Conservation (phyloP, 2,888 invertebrate genomes). For the Cyrtodaria siliqua region DNA sequence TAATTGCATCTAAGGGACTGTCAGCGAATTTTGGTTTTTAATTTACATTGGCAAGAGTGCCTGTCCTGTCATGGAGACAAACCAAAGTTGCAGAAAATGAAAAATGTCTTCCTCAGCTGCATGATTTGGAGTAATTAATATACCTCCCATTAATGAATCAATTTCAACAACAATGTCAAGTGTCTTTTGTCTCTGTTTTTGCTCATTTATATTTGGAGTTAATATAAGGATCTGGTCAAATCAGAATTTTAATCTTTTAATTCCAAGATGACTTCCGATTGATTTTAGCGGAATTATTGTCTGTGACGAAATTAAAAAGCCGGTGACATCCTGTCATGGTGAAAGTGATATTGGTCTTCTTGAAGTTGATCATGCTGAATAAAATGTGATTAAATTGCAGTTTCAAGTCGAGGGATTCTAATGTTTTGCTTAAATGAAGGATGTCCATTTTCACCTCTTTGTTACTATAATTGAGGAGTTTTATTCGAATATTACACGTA, state of each 20-base stretch:
- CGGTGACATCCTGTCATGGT: neutral
- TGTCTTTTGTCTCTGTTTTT: neutral
- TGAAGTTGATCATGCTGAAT: neutral
- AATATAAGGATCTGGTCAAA: neutral
- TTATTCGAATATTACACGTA: neutral
- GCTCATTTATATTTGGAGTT: slow-evolving; percentile 5
- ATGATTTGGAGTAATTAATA: neutral
- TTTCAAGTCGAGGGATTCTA: neutral
- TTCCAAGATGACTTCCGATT: slow-evolving; percentile 1
- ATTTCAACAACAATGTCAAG: neutral
- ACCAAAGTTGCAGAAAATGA: neutral
- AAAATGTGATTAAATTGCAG: slow-evolving; percentile 1
- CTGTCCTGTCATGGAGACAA: neutral
- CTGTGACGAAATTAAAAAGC: slow-evolving; percentile 2
- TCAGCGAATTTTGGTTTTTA: neutral
- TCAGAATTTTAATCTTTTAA: slow-evolving; percentile 2
- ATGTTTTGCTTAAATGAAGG: slow-evolving; percentile 4
- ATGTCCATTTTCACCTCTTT: slow-evolving; percentile 1
- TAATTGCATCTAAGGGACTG: too few species aligned
- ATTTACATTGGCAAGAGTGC: neutral
- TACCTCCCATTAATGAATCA: neutral
- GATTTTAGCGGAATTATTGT: neutral
- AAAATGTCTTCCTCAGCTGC: neutral
- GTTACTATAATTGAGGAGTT: neutral
- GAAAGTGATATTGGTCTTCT: neutral